Evolutionary conservation across 2,888 invertebrate genomes (phyloP), one percentile per base, ranked within the genome.

Genomic region (Athripsodes cinereus): DNA sequence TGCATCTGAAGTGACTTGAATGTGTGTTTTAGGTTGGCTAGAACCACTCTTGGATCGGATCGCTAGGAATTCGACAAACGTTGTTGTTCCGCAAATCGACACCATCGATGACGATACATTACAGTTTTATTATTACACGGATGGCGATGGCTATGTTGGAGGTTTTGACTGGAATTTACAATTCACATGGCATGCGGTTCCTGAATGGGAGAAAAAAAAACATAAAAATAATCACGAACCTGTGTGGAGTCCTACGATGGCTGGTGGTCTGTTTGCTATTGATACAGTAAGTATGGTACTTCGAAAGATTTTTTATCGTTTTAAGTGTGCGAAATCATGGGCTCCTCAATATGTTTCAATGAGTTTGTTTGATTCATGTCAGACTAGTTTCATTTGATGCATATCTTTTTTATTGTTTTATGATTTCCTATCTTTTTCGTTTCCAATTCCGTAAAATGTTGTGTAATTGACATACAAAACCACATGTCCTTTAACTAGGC

Each of bases 161-260:
- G 93, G 92, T 62, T 93, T 93, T 72, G 92, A 92, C 77, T 94
- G 94, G 94, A 91, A 92, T 76, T 82, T 94, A 63, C 91, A 92
- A 78, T 99, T 99, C 79, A 99, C 96, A 79, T 99, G 99, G 99
- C 98, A 99, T 74, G 87, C 92, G 22, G 94, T 99, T 56, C 99
- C 99, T 0, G 89, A 96, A n/a, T 84, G 84, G 57, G 96, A 96
- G 72, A 86, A 87, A 70, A 86, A 89, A 68, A 81, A 88, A 62
- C 92, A 96, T 71, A 82, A 87, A 70, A 88, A 92, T 73, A 81
- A 90, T 0, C 93, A 95, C 2, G 96, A 96, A 71, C 96, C 96
- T 0, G 94, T 96, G 2, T 88, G 87, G 82, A 94, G 95, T 61
- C 97, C 98, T 0, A 98, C 97, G 5, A 98, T 98, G 98, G 98